phyloP scores from a whole-genome alignment of 2,888 invertebrate species.

The Allolobophora icterica region DNA sequence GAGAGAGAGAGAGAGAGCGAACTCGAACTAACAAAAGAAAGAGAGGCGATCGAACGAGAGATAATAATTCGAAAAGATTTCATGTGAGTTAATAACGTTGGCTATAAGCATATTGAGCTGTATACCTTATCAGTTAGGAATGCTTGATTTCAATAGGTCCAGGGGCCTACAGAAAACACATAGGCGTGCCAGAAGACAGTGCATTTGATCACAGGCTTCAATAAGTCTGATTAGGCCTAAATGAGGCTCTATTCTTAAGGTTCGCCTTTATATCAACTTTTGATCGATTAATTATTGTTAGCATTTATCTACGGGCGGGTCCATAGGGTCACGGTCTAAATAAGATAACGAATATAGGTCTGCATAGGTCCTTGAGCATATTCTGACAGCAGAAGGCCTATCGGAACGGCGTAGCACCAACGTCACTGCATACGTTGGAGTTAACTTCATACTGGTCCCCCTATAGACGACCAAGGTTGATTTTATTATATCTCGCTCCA shows the following conservation, averaged over 20 bases:
- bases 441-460: background rate
- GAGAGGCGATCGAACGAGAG: background rate
- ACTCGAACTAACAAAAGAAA: background rate
- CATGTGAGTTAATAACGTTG: background rate
- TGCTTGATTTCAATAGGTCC: background rate
- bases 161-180: background rate
- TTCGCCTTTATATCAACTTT: background rate
- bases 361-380: background rate
- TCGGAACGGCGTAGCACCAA: constrained; percentile 1
- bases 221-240: background rate
- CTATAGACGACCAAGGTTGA: background rate
- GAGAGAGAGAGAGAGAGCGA: background rate
- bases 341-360: background rate
- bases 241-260: background rate
- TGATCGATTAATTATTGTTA: background rate
- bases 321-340: background rate
- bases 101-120: too few relatives aligned
- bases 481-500: background rate
- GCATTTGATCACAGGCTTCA: background rate
- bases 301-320: background rate
- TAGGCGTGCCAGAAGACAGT: background rate
- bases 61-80: background rate
- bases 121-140: background rate
- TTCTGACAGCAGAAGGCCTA: background rate
- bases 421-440: background rate